Percentiles rank a stretch among this genome's conserved stretches.
Conservation (phyloP, 2,797 vertebrate species). For the Moxostoma hubbsi region DNA sequence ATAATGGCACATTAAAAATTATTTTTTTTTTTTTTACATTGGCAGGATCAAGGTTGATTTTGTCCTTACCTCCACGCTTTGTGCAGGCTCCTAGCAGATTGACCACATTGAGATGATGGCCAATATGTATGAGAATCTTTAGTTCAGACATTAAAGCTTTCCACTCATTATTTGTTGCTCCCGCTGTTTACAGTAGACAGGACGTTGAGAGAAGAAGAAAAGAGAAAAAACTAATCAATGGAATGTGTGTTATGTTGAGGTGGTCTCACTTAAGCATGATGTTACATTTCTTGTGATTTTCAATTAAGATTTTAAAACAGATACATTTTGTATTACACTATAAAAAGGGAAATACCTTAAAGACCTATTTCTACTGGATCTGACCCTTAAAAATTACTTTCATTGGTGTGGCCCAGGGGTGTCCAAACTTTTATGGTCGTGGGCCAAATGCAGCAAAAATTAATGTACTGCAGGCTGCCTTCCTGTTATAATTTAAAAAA, state of each 20-base stretch:
- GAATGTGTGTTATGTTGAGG: background rate
- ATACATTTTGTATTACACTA: no score
- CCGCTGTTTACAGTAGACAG: conserved; percentile 75
- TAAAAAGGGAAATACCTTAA: no score
- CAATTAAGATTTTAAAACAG: no score
- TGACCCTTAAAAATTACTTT: no score
- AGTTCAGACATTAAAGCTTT: conserved; percentile 95
- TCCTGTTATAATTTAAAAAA: no score
- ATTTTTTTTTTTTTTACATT: no score
- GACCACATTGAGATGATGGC: conserved; percentile 93
- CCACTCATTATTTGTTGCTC: conserved; percentile 91
- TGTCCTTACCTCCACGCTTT: conserved; percentile 88
- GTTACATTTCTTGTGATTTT: background rate
- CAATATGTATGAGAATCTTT: conserved; percentile 96
- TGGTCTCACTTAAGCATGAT: background rate
- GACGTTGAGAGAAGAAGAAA: conserved; percentile 10
- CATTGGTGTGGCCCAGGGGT: no score
- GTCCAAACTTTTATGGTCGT: no score
- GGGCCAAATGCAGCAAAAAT: no score
- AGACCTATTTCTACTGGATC: no score
- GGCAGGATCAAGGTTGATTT: background rate
- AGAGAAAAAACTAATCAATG: background rate
- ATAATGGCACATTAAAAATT: conserved; percentile 7
- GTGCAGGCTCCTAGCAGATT: conserved; percentile 95
- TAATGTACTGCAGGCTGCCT: no score